These are phyloP conservation scores for Strix aluco DNA, from an alignment of 2,113 vertebrate species.

Conservation along the genomic window DNA sequence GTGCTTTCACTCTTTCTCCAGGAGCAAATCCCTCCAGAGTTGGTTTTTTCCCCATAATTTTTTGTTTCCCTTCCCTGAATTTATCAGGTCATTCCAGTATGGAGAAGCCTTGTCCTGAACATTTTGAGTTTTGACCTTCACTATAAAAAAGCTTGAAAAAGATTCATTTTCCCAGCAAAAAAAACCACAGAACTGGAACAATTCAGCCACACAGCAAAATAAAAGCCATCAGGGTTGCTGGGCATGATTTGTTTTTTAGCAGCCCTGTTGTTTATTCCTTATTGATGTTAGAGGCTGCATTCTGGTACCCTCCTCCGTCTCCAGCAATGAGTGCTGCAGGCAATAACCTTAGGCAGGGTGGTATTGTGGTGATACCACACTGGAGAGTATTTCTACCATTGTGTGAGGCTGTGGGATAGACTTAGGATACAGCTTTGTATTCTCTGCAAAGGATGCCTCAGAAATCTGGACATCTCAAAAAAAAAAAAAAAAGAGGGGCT, in stretches of 20 bases:
- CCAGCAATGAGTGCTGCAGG: background rate
- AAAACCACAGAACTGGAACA: background rate
- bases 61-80: background rate
- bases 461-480: background rate
- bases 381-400: background rate
- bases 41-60: background rate
- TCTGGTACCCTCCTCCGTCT: background rate
- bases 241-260: background rate
- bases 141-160: background rate
- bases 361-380: too few relatives aligned
- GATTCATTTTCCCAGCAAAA: background rate
- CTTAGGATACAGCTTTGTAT: background rate
- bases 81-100: background rate
- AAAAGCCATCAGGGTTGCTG: background rate
- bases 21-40: background rate
- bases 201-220: background rate
- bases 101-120: background rate
- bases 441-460: background rate
- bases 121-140: background rate
- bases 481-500: background rate
- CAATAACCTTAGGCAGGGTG: background rate
- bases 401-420: background rate
- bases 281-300: background rate
- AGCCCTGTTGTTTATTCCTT: background rate
- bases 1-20: background rate